These are phyloP conservation scores for Rotaria magnacalcarata DNA, from an alignment of 2,888 invertebrate genomes.

Conservation along the genomic window DNA sequence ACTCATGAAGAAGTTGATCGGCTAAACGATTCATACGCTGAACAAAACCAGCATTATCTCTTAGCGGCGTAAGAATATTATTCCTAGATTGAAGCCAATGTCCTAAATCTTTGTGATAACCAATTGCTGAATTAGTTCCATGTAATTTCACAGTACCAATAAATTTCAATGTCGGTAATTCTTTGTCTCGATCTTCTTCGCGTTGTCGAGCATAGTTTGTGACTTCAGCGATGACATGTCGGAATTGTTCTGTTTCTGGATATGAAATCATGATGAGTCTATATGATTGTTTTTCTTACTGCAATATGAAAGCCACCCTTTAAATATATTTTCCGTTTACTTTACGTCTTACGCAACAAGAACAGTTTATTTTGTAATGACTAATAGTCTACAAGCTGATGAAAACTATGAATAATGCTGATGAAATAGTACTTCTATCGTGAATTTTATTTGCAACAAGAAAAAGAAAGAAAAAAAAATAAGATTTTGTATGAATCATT, in stretches of 20 bases:
- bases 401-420: background rate
- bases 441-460: background rate
- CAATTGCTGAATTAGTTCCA: background rate
- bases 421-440: background rate
- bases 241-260: conserved; percentile 29
- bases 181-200: background rate
- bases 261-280: background rate
- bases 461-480: background rate
- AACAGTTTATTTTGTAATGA: background rate
- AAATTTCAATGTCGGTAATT: conserved; percentile 1
- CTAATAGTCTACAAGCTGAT: background rate
- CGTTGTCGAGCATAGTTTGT: background rate
- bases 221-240: background rate
- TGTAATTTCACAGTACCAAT: conserved; percentile 34
- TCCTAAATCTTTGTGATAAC: background rate
- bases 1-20: background rate
- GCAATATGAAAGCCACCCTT: background rate
- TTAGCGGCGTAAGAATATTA: background rate
- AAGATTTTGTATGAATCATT: background rate
- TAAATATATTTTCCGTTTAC: no score
- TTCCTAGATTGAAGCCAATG: conserved; percentile 30
- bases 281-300: background rate
- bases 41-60: conserved; percentile 24
- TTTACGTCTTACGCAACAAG: background rate
- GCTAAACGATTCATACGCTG: background rate